phyloP scores from a whole-genome alignment of 1,140 invertebrate genomes.

The Drosophila mojavensis region DNA sequence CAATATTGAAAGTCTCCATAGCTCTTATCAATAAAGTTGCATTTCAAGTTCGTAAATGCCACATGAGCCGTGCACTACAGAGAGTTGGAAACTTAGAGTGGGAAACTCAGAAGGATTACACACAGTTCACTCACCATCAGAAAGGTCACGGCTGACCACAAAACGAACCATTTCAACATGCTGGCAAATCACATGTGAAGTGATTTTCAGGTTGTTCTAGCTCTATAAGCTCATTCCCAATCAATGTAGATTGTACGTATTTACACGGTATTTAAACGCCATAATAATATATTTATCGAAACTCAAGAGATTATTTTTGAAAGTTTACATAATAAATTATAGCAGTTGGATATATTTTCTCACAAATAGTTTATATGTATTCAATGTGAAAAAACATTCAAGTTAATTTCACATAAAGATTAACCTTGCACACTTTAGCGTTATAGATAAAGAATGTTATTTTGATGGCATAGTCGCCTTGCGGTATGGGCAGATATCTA shows the following conservation, averaged over 20 bases:
- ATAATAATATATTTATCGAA: not conserved
- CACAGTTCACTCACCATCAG: conserved; percentile 5
- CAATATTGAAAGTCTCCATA: conserved; percentile 23
- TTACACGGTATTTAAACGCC: conserved; percentile 3
- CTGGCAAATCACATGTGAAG: not conserved
- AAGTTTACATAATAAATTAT: too few relatives aligned
- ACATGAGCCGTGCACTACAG: conserved; percentile 23
- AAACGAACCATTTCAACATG: conserved; percentile 1
- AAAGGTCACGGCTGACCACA: not conserved
- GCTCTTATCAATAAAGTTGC: not conserved
- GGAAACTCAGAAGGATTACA: too few relatives aligned
- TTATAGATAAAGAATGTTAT: not conserved
- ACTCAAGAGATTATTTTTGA: too few relatives aligned
- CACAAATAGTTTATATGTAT: too few relatives aligned
- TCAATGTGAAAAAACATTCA: too few relatives aligned
- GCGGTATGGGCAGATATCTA: conserved; percentile 15
- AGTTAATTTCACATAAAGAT: not conserved
- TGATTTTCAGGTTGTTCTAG: too few relatives aligned
- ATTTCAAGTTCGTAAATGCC: conserved; percentile 61
- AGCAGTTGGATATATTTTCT: too few relatives aligned
- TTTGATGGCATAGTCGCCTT: conserved; percentile 7
- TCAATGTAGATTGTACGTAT: not conserved
- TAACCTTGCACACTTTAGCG: not conserved
- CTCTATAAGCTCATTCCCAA: not conserved
- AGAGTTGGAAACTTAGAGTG: too few relatives aligned